Base-by-base conservation (phyloP, 2,797 vertebrate species). In the Fistularia tabacaria region DNA sequence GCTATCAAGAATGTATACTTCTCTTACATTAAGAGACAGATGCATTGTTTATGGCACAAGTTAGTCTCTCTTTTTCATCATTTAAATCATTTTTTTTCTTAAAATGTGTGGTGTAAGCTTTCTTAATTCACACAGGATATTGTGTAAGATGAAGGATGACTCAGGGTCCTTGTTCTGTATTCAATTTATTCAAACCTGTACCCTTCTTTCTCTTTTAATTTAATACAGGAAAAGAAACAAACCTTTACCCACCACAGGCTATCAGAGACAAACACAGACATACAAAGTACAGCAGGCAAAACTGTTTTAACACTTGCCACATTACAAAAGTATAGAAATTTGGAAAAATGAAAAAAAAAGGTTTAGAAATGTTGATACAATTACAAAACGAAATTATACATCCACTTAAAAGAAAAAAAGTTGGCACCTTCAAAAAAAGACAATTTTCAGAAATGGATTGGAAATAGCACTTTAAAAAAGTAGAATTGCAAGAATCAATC, bases 181-280 rank as follows among this genome's bases (percentile, higher is more conserved):
- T 73, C 73, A 39, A 77, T 87, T 81, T 79, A 85, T 80, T 87
- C 56, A 85, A 82, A 82, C 73, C 76, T 73, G 78, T 78, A 87
- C 76, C 72, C 87, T 71, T 73, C 76, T 84, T 83, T 82, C 76
- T 75, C 49, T 61, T 54, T 15, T 40, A 10, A n/a, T 10, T 40
- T 44, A 60, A 74, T 55, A 69, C 57, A 71, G 13, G 42, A 62
- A 62, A 65, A 25, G n/a, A 10, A 59, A 76, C 25, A 69, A 49
- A 1, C 10, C 54, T 59, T 65, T 73, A 49, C 9, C 60, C 67
- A 76, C 47, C n/a, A 61, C 61, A 70, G 39, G 47, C 74, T 75
- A 65, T 58, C 40, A 71, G 69, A 44, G 49, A 50, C 50, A 54
- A 66, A 50, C 53, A 68, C 54, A 69, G 60, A 57, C 48, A 54